These are phyloP conservation scores for Sipha maydis DNA, from an alignment of 2,888 invertebrate genomes.

Conservation along the genomic window DNA sequence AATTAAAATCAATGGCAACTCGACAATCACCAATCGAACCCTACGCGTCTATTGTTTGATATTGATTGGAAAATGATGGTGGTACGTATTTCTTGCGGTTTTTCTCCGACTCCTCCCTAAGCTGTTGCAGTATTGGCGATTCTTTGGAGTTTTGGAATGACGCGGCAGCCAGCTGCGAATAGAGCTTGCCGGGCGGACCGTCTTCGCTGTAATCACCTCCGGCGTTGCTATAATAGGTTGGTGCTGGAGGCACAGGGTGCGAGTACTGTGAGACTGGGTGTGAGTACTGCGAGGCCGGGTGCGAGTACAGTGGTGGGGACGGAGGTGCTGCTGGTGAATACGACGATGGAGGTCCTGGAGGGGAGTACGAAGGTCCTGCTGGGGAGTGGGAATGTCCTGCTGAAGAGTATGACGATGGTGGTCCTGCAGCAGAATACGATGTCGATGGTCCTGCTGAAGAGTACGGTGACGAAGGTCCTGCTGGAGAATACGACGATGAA, in stretches of 20 bases:
- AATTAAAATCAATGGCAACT: not conserved
- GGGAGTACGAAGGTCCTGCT: not conserved
- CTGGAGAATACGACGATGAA: not conserved
- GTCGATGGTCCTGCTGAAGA: too few species aligned
- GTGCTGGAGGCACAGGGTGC: constrained; percentile 17
- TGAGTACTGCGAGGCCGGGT: constrained; percentile 14
- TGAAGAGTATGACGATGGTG: not conserved
- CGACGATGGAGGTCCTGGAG: not conserved
- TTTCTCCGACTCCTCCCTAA: constrained; percentile 68
- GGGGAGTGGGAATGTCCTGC: not conserved
- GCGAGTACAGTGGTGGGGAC: not conserved
- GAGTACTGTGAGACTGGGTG: not conserved
- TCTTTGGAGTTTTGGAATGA: constrained; percentile 69
- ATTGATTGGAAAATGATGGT: constrained; percentile 25
- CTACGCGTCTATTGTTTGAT: constrained; percentile 29
- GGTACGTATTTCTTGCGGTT: constrained; percentile 62
- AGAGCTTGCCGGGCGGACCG: constrained; percentile 64
- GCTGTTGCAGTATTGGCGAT: constrained; percentile 67
- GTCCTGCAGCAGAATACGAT: not conserved
- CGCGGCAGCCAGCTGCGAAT: constrained; percentile 63
- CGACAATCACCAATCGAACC: not conserved
- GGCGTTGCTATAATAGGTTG: not conserved
- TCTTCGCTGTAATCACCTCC: not conserved
- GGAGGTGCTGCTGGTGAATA: not conserved
- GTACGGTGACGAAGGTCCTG: not conserved